Evolutionary conservation across 92 coral and sea anemone genomes (phyloP), one percentile per base, ranked within the genome.

Genomic region (Porites evermanni): DNA sequence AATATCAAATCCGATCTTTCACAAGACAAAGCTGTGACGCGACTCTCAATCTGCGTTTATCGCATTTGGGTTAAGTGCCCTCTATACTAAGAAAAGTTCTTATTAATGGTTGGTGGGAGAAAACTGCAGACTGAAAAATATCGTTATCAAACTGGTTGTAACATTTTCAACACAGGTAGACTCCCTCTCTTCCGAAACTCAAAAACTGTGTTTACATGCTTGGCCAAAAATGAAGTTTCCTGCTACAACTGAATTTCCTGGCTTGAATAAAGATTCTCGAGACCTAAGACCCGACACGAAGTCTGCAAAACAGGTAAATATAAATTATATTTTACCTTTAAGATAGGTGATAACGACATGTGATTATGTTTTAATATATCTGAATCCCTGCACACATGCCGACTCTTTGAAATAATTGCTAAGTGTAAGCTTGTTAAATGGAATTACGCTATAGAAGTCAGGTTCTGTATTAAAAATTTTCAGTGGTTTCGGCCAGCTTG

Each of bases 1-100:
- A 80, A 80, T 80, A 68, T 80, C 85, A 14, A 56, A 38, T 38
- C 47, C 61, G 4, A 53, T 26, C 19, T 66, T 24, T 69, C 85
- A 80, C 76, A 67, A 53, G 73, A 17, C 67, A 8, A 26, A 67
- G 20, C n/a, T 12, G 63, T 69, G 85, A 68, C 67, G 47, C 47
- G 47, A 38, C 47, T 38, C 47, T 56, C 12, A 11, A 56, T 56
- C 61, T 14, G 2, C 17, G 18, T 68, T 12, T 5, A 52, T 12
- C 10, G 52, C n/a, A 17, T 56, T 69, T 12, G 13, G 24, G 17
- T 68, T 58, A 16, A 60, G 76, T 53, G 64, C 24, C 17, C 63
- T 12, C 38, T n/a, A n/a, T n/a, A n/a, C n/a, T 56, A 70, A 65
- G 20, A 67, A 66, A 11, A 1, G 2, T 3, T 19, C 19, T 5